phyloP scores from a whole-genome alignment of 2,888 invertebrate species.

The Allygus modestus region DNA sequence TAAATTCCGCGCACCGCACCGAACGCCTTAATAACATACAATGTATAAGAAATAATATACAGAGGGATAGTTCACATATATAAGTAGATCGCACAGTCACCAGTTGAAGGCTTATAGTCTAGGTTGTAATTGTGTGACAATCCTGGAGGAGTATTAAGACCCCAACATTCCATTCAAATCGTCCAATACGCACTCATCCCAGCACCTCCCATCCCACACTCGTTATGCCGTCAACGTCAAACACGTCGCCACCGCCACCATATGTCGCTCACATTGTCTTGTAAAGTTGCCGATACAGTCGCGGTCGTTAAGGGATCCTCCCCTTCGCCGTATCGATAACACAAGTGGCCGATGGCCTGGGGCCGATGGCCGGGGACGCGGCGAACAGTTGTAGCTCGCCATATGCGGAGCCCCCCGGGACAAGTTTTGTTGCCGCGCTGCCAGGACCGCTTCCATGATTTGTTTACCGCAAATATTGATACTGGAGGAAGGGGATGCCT shows the following conservation, averaged over 20 bases:
- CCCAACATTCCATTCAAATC: neutral
- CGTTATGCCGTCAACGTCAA: too few relatives aligned
- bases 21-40: too few relatives aligned
- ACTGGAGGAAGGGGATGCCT: constrained; percentile 45
- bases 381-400: constrained; percentile 38
- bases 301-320: neutral
- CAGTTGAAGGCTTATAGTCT: too few relatives aligned
- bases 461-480: constrained; percentile 62
- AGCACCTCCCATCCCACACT: too few relatives aligned
- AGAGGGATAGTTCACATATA: too few relatives aligned
- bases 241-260: too few relatives aligned
- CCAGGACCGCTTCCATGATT: constrained; percentile 38
- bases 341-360: too few relatives aligned
- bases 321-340: neutral
- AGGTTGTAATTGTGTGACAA: too few relatives aligned
- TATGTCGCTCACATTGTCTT: constrained; percentile 1
- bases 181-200: neutral
- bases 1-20: too few relatives aligned
- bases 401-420: constrained; percentile 44
- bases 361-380: neutral
- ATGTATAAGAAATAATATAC: too few relatives aligned
- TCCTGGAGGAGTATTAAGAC: too few relatives aligned
- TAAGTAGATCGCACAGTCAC: too few relatives aligned
- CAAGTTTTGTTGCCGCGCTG: constrained; percentile 16
- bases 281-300: neutral